phyloP scores from a whole-genome alignment of 1,140 invertebrate species.

The Drosophila lini region DNA sequence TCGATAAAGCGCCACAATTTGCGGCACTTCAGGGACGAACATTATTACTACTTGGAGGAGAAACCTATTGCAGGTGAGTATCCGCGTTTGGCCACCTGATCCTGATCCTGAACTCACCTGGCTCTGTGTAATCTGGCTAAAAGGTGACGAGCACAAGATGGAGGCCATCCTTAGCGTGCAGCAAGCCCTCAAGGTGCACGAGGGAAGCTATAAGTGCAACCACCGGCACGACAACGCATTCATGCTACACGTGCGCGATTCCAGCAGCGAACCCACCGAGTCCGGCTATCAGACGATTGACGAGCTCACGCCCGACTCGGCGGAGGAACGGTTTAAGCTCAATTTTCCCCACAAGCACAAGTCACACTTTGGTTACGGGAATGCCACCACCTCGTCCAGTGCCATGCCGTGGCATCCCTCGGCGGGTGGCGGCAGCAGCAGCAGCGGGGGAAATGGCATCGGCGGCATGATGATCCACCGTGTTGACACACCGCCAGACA shows the following conservation, averaged over 20 bases:
- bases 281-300: slow-evolving; percentile 77
- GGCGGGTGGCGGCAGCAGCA: slow-evolving; percentile 12
- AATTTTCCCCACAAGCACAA: slow-evolving; percentile 62
- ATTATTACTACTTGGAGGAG: slow-evolving; percentile 70
- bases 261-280: slow-evolving; percentile 57
- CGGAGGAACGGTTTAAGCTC: slow-evolving; percentile 67
- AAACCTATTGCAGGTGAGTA: slow-evolving; percentile 79
- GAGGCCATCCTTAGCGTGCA: slow-evolving; percentile 77
- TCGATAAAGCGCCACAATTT: slow-evolving; percentile 78
- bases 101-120: slow-evolving; percentile 12
- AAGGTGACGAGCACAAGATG: slow-evolving; percentile 83
- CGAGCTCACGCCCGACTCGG: slow-evolving; percentile 71
- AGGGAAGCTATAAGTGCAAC: slow-evolving; percentile 82
- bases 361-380: slow-evolving; percentile 48
- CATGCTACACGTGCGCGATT: slow-evolving; percentile 59
- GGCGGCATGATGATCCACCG: slow-evolving; percentile 43
- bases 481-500: slow-evolving; percentile 73
- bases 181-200: slow-evolving; percentile 78
- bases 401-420: slow-evolving; percentile 57
- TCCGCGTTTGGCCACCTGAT: background rate
- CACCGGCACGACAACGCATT: slow-evolving; percentile 57
- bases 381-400: slow-evolving; percentile 29
- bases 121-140: slow-evolving; percentile 19
- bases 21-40: slow-evolving; percentile 79
- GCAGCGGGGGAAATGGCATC: background rate